Conservation (phyloP, 2,113 vertebrate species). For the Pandion haliaetus region DNA sequence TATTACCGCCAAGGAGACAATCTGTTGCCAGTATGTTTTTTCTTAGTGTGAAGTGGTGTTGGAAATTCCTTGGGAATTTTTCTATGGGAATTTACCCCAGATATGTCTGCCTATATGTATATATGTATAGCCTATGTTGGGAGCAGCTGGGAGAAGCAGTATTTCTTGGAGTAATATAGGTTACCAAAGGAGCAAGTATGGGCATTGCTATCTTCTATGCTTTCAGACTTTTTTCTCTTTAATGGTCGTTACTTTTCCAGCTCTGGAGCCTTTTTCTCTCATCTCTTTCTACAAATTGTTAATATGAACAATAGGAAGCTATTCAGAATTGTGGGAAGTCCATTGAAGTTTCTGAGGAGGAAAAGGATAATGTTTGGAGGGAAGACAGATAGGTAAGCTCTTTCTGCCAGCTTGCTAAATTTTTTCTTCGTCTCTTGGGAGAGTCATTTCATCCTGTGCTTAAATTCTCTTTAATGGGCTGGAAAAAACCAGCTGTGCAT, state of each 20-base stretch:
- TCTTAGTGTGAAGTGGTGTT: neutral
- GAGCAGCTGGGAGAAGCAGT: neutral
- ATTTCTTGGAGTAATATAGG: neutral
- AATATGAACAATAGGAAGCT: neutral
- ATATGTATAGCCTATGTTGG: no score
- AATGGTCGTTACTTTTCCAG: neutral
- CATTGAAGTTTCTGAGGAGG: neutral
- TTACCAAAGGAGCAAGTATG: neutral
- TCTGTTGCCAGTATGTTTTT: neutral
- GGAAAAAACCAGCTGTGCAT: neutral
- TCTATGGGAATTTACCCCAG: neutral
- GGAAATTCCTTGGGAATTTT: neutral
- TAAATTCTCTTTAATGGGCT: neutral
- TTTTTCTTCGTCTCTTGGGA: neutral
- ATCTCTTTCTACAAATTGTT: neutral
- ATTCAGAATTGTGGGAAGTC: neutral
- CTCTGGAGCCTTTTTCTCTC: neutral
- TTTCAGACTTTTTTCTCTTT: neutral
- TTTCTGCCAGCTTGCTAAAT: neutral
- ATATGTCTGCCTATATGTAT: accelerated
- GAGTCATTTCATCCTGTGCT: neutral
- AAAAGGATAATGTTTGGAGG: neutral
- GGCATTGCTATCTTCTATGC: neutral
- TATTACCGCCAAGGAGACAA: neutral
- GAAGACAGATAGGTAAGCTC: neutral